Evolutionary conservation across 2,888 invertebrate species (phyloP).

Genomic region (Clepsis dumicolana): DNA sequence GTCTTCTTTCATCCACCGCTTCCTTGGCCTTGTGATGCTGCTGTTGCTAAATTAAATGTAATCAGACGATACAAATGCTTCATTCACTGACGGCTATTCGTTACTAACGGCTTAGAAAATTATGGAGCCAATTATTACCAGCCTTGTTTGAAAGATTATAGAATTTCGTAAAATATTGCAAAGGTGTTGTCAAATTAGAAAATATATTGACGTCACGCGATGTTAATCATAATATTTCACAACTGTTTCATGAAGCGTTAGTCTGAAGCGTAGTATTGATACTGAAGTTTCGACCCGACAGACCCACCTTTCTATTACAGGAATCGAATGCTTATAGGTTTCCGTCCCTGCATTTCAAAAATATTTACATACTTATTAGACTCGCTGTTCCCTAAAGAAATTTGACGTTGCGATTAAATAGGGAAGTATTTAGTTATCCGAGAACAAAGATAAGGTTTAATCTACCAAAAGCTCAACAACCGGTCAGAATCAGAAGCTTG

Average conservation of each 20-base stretch:
- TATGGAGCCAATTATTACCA: neutral
- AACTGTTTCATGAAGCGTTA: neutral
- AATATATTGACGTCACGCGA: neutral
- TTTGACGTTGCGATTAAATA: neutral
- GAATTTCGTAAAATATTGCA: slow-evolving; percentile 3
- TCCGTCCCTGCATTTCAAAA: neutral
- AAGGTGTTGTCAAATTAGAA: neutral
- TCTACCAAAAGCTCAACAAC: neutral
- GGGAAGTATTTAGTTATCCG: neutral
- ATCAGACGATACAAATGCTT: neutral
- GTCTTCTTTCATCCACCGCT: slow-evolving; percentile 19
- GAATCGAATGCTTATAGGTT: neutral
- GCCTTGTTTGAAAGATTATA: neutral
- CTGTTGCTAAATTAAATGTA: slow-evolving; percentile 17
- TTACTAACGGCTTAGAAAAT: neutral
- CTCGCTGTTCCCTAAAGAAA: neutral
- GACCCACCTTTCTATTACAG: neutral
- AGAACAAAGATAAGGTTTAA: neutral
- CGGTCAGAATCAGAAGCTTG: neutral
- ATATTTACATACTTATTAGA: no score
- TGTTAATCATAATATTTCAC: slow-evolving; percentile 8
- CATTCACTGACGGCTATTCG: neutral
- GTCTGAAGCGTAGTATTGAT: neutral
- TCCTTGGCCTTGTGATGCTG: slow-evolving; percentile 3
- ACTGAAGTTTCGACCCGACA: neutral